These are phyloP conservation scores for Oryzias sinensis DNA, from an alignment of 2,797 vertebrate genomes.

Conservation along the genomic window DNA sequence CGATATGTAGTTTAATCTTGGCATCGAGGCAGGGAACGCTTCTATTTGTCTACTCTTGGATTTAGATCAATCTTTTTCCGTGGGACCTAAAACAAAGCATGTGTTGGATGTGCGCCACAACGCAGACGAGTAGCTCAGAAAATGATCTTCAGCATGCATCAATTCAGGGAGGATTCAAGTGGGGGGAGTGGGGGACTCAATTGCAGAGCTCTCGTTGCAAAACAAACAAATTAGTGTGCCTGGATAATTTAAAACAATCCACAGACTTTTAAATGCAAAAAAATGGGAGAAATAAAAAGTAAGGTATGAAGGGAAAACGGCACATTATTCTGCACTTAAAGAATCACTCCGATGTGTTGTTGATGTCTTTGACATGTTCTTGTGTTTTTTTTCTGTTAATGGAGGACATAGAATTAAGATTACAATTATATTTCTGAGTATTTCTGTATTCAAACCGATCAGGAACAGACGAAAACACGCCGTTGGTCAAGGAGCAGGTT, in stretches of 20 bases:
- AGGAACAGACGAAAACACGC: too few relatives aligned
- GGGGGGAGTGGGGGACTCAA: constrained; percentile 49
- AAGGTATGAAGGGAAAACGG: constrained; percentile 17
- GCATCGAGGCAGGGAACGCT: constrained; percentile 58
- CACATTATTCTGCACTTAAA: too few relatives aligned
- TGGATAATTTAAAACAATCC: constrained; percentile 15
- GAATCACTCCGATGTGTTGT: too few relatives aligned
- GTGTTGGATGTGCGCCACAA: constrained; percentile 69
- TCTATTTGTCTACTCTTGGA: constrained; percentile 64
- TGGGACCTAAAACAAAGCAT: constrained; percentile 71
- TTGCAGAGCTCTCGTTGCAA: constrained; percentile 53
- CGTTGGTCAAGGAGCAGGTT: too few relatives aligned
- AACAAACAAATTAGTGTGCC: constrained; percentile 56
- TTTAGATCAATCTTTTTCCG: constrained; percentile 63
- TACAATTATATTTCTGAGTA: too few relatives aligned
- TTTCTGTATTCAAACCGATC: too few relatives aligned
- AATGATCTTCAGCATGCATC: constrained; percentile 66
- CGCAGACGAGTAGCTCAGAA: constrained; percentile 67
- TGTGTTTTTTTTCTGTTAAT: too few relatives aligned
- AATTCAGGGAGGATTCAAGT: constrained; percentile 66
- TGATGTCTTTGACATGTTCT: too few relatives aligned
- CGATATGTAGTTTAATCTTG: constrained; percentile 63
- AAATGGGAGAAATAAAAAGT: constrained; percentile 9
- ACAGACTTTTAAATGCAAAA: constrained; percentile 20
- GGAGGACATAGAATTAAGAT: too few relatives aligned